phyloP scores from a whole-genome alignment of 30 jellyfish, hydroid and myxozoan genomes.

The Phacellophora camtschatica region DNA sequence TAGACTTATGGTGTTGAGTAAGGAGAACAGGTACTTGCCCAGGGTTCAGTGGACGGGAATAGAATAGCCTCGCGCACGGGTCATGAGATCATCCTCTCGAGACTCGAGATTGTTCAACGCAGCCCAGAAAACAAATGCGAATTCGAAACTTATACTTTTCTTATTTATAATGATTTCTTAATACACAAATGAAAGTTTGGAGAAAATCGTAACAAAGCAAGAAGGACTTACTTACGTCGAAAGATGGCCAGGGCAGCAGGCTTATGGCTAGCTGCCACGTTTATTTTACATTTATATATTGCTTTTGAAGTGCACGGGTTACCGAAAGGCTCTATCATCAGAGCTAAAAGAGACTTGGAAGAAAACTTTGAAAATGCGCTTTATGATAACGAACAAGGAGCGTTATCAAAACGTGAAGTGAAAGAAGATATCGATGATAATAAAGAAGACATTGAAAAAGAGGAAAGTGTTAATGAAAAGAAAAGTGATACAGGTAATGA shows the following conservation, averaged over 20 bases:
- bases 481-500: conserved; percentile 58
- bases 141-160: no score
- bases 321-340: conserved; percentile 57
- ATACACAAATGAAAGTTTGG: conserved; percentile 10
- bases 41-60: conserved; percentile 70
- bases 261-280: conserved; percentile 58
- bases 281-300: conserved; percentile 30
- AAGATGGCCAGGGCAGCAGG: conserved; percentile 67
- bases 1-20: conserved; percentile 41
- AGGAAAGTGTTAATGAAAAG: conserved; percentile 21
- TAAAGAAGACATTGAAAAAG: background rate
- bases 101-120: conserved; percentile 48
- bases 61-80: conserved; percentile 44
- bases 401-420: conserved; percentile 57
- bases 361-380: conserved; percentile 79
- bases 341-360: conserved; percentile 85
- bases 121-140: conserved; percentile 1
- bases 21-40: conserved; percentile 59
- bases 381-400: conserved; percentile 49
- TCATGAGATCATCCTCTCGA: conserved; percentile 67
- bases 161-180: conserved; percentile 65
- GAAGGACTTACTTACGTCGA: background rate
- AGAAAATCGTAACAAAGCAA: background rate
- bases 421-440: background rate
- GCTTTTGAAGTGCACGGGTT: conserved; percentile 24